Evolutionary conservation across 2,113 vertebrate genomes (phyloP).

Genomic region (Dryoscopus gambensis): DNA sequence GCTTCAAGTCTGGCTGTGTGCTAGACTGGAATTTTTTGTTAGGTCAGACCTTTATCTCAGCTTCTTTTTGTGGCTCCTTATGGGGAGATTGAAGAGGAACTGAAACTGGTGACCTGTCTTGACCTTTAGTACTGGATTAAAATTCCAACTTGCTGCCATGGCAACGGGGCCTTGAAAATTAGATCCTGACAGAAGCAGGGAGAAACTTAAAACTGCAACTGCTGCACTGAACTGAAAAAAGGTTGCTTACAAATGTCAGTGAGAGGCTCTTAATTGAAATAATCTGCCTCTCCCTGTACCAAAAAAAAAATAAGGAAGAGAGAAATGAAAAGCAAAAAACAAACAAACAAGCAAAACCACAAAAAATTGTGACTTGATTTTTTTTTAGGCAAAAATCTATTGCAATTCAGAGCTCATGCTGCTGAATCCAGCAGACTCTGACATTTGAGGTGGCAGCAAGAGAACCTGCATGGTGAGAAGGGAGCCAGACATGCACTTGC

Average conservation of each 20-base stretch:
- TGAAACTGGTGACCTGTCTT: slow-evolving; percentile 70
- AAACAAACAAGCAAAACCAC: neutral
- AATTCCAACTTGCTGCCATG: slow-evolving; percentile 73
- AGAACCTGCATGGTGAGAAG: neutral
- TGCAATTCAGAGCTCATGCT: slow-evolving; percentile 27
- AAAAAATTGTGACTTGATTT: neutral
- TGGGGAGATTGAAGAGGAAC: slow-evolving; percentile 70
- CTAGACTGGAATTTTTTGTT: slow-evolving; percentile 48
- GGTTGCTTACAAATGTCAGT: slow-evolving; percentile 58
- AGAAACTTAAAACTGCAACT: slow-evolving; percentile 69
- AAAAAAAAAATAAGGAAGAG: neutral
- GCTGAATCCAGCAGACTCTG: slow-evolving; percentile 19
- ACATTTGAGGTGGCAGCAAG: slow-evolving; percentile 4
- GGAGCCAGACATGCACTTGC: neutral
- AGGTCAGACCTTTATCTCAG: slow-evolving; percentile 46
- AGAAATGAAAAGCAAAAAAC: neutral
- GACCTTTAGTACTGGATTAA: slow-evolving; percentile 77
- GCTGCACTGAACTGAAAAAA: slow-evolving; percentile 64
- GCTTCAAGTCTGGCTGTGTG: slow-evolving; percentile 22
- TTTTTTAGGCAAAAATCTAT: slow-evolving; percentile 18
- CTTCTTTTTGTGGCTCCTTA: slow-evolving; percentile 54
- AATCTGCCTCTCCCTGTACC: slow-evolving; percentile 51
- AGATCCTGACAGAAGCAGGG: slow-evolving; percentile 65
- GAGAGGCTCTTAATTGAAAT: slow-evolving; percentile 71
- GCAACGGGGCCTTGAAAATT: slow-evolving; percentile 74